Base-by-base conservation (phyloP, 2,888 invertebrate genomes). In the Andrena minutula region DNA sequence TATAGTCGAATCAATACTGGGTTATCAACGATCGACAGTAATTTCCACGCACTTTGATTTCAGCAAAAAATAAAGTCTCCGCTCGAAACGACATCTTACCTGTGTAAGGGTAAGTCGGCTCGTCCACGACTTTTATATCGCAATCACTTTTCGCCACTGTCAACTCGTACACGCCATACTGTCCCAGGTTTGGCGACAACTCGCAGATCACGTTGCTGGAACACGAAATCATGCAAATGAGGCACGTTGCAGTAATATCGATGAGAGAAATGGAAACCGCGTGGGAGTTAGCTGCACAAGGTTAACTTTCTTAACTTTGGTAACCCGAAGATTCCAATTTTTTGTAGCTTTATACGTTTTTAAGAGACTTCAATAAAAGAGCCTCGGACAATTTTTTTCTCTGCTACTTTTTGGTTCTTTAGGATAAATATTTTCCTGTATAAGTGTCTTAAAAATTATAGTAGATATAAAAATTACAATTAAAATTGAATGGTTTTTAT, bases 141-240 rank as follows among this genome's bases (percentile, higher is more conserved):
- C 97, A 97, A 51, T 94, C 92, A 10, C 92, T 94, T 56, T 95
- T 95, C 4, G 93, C 90, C 1, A 96, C 93, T 53, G 95, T 95
- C 61, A 97, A 93, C 78, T 95, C 95, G 91, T 97, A 97, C 72
- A 97, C 95, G 4, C 97, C 97, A 90, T 97, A 97, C 94, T 97
- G 96, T 1, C 96, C 96, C 86, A 97, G 91, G 75, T 95, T 93
- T 0, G 95, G 95, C 8, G 94, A 91, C 41, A 96, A 86, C 86
- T 96, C 95, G 89, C 97, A 97, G 68, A 96, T 86, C 56, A 96
- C 90, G 12, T 95, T 94, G 73, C 96, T 96, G 93, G n/a, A 74
- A 73, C 26, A 56, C 6, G 35, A 65, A 41, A 32, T 35, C 2
- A 41, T 35, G 26, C 23, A 69, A 66, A 35, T 70, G 16, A 30